Evolutionary conservation across 2,797 vertebrate species (phyloP).

Genomic region (Cirrhinus molitorella): DNA sequence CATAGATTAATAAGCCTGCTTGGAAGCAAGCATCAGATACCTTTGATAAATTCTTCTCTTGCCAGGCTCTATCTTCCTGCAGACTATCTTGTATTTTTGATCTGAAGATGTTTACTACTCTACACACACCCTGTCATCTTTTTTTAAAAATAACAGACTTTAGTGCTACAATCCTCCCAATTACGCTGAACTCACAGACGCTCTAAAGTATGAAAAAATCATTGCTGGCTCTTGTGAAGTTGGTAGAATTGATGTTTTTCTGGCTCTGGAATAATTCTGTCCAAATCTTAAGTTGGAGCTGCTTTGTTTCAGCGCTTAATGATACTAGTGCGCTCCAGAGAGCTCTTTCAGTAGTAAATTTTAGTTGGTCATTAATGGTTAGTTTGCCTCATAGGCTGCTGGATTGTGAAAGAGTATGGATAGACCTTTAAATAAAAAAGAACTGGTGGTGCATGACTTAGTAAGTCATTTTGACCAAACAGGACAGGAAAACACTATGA

Average conservation of each 20-base stretch:
- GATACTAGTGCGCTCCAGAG: not conserved
- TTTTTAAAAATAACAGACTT: not conserved
- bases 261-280: conserved; percentile 5
- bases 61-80: not conserved
- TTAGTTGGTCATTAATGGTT: not conserved
- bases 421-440: not conserved
- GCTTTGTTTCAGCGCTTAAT: conserved; percentile 11
- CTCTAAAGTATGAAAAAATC: not conserved
- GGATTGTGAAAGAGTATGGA: not conserved
- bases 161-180: conserved; percentile 16
- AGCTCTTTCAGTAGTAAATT: not conserved
- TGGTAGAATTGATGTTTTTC: not conserved
- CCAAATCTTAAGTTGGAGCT: not conserved
- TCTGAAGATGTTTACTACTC: conserved; percentile 22
- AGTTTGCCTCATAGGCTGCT: not conserved
- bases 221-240: not conserved
- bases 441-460: not conserved
- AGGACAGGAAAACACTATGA: not conserved
- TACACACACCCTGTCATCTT: not conserved
- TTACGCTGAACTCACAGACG: not conserved
- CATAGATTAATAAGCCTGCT: conserved; percentile 40
- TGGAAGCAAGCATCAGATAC: not conserved
- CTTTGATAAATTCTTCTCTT: not conserved
- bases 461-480: not conserved
- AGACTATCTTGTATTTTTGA: conserved; percentile 20